These are phyloP conservation scores for Chamaea fasciata DNA, from an alignment of 2,113 vertebrate species.

Conservation along the genomic window DNA sequence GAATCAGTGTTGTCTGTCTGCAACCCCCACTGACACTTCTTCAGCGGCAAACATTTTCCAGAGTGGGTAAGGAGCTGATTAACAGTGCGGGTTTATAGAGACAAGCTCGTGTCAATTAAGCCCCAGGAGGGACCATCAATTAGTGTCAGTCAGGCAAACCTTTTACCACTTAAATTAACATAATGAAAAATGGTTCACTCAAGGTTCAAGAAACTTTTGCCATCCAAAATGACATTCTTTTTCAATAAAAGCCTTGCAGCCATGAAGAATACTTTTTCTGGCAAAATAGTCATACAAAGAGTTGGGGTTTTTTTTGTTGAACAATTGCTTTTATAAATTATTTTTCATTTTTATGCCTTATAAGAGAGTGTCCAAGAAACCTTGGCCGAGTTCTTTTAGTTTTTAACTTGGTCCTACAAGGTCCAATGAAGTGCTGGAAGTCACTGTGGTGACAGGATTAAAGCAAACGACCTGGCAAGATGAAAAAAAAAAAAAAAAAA, in stretches of 20 bases:
- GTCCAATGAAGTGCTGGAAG: background rate
- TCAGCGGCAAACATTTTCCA: constrained; percentile 4
- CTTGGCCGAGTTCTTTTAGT: background rate
- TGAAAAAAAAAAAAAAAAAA: background rate
- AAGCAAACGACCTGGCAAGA: background rate
- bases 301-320: background rate
- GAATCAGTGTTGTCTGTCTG: background rate
- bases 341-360: background rate
- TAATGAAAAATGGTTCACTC: constrained; percentile 28
- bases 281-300: background rate
- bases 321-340: background rate
- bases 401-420: background rate
- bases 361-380: background rate
- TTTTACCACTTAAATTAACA: constrained; percentile 35
- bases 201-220: background rate
- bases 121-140: constrained; percentile 57
- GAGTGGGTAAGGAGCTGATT: constrained; percentile 25
- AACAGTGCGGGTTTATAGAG: constrained; percentile 24
- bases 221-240: background rate
- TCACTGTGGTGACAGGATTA: background rate
- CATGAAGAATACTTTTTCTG: background rate
- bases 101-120: constrained; percentile 52
- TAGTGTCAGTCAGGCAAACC: constrained; percentile 49
- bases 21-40: background rate
- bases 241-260: background rate